phyloP scores from a whole-genome alignment of 2,888 invertebrate species.

The Acanthosepion lycidas region DNA sequence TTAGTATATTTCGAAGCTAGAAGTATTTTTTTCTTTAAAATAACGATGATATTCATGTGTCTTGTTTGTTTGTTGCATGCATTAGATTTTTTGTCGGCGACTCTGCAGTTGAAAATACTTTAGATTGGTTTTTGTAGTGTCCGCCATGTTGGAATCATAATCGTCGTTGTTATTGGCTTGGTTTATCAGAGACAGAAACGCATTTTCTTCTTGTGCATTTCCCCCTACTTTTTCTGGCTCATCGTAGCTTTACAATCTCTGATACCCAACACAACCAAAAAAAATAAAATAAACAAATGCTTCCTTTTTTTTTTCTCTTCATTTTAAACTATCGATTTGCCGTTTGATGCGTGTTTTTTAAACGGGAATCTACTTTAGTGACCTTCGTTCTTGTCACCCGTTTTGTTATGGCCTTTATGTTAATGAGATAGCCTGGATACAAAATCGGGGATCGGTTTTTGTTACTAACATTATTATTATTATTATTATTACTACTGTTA shows the following conservation, averaged over 20 bases:
- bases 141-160: background rate
- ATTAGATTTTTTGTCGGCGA: background rate
- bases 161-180: background rate
- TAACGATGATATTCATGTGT: background rate
- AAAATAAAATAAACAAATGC: background rate
- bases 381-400: constrained; percentile 44
- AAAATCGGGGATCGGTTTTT: background rate
- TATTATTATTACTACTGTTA: too few species aligned
- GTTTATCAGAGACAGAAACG: background rate
- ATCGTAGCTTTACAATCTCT: background rate
- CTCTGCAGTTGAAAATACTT: background rate
- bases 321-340: background rate
- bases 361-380: constrained; percentile 6
- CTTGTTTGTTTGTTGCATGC: background rate
- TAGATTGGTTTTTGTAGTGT: background rate
- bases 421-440: constrained; percentile 35
- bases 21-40: background rate
- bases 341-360: background rate
- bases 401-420: constrained; percentile 45
- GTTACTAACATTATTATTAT: background rate
- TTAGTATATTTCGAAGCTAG: background rate
- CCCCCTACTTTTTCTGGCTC: background rate
- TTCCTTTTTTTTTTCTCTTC: background rate
- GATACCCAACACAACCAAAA: background rate
- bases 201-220: background rate